These are phyloP conservation scores for Drosophila micromelanica DNA, from an alignment of 1,140 invertebrate species.

Conservation along the genomic window DNA sequence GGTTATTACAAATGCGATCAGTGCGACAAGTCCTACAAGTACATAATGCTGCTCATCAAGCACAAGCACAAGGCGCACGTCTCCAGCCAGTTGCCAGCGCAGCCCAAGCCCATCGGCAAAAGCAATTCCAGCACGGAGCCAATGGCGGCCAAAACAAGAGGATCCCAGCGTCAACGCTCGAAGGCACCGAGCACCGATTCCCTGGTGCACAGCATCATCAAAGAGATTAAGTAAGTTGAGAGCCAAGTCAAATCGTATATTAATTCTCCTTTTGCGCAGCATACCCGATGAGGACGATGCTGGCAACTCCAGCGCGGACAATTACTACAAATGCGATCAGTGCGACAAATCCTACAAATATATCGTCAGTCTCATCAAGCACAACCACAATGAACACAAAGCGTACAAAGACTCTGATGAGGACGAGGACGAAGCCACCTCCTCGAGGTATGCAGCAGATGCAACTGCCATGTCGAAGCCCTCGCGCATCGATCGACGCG, in stretches of 20 bases:
- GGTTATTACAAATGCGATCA: constrained; percentile 68
- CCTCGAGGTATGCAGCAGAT: constrained; percentile 36
- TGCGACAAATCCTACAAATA: constrained; percentile 67
- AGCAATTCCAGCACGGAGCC: constrained; percentile 10
- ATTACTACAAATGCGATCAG: constrained; percentile 69
- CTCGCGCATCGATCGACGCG: constrained; percentile 59
- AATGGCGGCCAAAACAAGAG: background rate
- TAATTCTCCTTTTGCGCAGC: constrained; percentile 13
- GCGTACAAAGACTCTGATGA: constrained; percentile 31
- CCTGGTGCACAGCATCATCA: constrained; percentile 63
- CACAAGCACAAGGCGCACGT: constrained; percentile 58
- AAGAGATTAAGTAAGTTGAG: constrained; percentile 4
- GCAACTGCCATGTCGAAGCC: constrained; percentile 25
- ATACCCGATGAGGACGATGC: constrained; percentile 61
- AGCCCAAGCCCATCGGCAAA: constrained; percentile 19
- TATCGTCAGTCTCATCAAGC: constrained; percentile 67
- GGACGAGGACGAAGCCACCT: constrained; percentile 30
- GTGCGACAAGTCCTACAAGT: constrained; percentile 67
- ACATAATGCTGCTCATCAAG: constrained; percentile 58
- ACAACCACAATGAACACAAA: constrained; percentile 61
- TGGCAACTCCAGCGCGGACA: constrained; percentile 35
- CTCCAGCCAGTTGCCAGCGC: constrained; percentile 24
- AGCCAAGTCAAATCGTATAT: constrained; percentile 12
- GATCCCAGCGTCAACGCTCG: constrained; percentile 4
- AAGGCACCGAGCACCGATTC: constrained; percentile 41